Conservation (phyloP, 2,888 invertebrate genomes). For the Folsomia candida region DNA sequence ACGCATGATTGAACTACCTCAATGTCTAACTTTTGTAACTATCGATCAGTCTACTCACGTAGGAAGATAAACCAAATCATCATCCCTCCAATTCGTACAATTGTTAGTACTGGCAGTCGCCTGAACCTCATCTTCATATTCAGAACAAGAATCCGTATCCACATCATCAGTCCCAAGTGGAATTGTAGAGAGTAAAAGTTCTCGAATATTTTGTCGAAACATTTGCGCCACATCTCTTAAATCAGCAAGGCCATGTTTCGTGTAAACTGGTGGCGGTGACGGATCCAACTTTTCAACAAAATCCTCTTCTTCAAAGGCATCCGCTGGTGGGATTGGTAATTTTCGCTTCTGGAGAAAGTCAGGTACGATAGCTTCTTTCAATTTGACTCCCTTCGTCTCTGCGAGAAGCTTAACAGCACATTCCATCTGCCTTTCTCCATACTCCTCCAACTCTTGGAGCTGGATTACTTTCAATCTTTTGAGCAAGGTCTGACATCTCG, state of each 20-base stretch:
- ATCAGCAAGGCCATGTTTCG: not conserved
- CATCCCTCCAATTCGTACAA: not conserved
- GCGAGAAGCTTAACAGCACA: not conserved
- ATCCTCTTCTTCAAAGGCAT: not conserved
- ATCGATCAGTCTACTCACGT: no score
- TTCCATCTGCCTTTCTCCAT: constrained; percentile 7
- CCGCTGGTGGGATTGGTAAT: not conserved
- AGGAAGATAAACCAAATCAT: not conserved
- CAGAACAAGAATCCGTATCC: constrained; percentile 8
- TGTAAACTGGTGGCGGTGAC: not conserved
- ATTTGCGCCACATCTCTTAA: not conserved
- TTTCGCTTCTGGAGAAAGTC: not conserved
- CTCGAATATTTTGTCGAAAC: not conserved
- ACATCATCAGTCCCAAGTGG: not conserved
- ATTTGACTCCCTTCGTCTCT: not conserved
- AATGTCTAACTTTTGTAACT: no score
- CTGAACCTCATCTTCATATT: constrained; percentile 10
- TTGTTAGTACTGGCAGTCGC: not conserved
- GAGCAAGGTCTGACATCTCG: not conserved
- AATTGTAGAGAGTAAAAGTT: not conserved
- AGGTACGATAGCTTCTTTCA: not conserved
- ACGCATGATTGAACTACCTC: no score
- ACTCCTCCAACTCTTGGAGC: constrained; percentile 1
- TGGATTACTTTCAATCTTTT: constrained; percentile 3
- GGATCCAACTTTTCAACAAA: not conserved